Percentiles rank a stretch among this genome's conserved stretches.
Evolutionary conservation across 1,140 invertebrate genomes (phyloP).

Genomic region (Nasonia vitripennis): DNA sequence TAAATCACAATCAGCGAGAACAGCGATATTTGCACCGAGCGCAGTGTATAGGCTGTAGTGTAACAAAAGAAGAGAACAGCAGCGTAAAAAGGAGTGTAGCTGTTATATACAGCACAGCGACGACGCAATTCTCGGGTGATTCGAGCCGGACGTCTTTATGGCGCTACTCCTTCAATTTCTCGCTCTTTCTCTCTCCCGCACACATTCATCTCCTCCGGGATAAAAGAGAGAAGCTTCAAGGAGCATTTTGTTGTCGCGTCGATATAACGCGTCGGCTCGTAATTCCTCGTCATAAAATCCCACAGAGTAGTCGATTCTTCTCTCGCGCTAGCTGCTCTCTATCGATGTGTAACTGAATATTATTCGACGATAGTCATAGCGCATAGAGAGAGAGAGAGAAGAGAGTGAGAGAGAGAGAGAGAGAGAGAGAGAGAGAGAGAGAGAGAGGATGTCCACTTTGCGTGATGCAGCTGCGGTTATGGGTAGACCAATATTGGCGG

Average conservation of each 20-base stretch:
- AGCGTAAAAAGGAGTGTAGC: too few relatives aligned
- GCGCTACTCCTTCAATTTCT: constrained; percentile 6
- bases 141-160: not conserved
- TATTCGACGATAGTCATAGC: not conserved
- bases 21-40: not conserved
- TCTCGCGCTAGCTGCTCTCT: not conserved
- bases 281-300: constrained; percentile 16
- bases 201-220: constrained; percentile 1
- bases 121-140: constrained; percentile 16
- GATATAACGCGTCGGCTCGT: not conserved
- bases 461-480: not conserved
- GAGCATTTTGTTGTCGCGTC: constrained; percentile 27
- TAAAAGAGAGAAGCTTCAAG: not conserved
- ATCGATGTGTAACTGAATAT: not conserved
- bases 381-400: not conserved
- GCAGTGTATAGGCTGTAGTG: not conserved
- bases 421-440: too few relatives aligned
- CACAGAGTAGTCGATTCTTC: not conserved
- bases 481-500: not conserved
- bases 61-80: too few relatives aligned
- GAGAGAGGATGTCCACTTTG: not conserved
- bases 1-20: not conserved
- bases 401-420: too few relatives aligned
- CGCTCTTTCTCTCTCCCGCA: not conserved
- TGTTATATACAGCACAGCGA: too few relatives aligned